These are phyloP conservation scores for Clavelina lepadiformis DNA, from an alignment of 23 tunicate species.

Conservation along the genomic window DNA sequence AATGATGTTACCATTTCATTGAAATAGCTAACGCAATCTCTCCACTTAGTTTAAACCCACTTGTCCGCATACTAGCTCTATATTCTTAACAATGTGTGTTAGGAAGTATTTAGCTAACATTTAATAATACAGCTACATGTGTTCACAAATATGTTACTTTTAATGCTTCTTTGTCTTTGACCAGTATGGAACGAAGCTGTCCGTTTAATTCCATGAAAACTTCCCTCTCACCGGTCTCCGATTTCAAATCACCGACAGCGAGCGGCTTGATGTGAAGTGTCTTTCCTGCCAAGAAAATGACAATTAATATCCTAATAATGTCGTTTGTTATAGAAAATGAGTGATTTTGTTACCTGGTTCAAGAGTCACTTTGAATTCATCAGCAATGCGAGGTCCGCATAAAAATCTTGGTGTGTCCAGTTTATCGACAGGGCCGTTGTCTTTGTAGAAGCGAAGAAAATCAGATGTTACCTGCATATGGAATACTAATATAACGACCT, in stretches of 20 bases:
- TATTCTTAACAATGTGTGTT: no score
- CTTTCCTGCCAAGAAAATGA: constrained; percentile 40
- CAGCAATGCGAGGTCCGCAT: constrained; percentile 95
- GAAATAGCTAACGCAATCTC: no score
- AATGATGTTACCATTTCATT: no score
- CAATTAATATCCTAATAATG: no score
- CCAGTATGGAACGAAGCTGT: constrained; percentile 58
- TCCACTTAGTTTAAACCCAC: no score
- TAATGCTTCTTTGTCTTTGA: constrained; percentile 93
- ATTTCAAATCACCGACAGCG: constrained; percentile 89
- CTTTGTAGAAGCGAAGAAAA: constrained; percentile 48
- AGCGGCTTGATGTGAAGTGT: constrained; percentile 94
- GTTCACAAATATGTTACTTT: constrained; percentile 39
- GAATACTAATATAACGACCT: no score
- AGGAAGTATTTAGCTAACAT: neutral
- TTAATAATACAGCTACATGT: neutral
- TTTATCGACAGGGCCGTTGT: constrained; percentile 89
- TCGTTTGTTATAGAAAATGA: no score
- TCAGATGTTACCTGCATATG: constrained; percentile 73
- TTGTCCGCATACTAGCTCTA: no score
- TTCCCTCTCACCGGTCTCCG: constrained; percentile 86
- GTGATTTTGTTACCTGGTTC: constrained; percentile 71
- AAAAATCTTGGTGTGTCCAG: constrained; percentile 92
- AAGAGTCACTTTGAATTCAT: constrained; percentile 81
- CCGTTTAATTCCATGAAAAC: constrained; percentile 97